These are phyloP conservation scores for Pachycephus smyrnensis DNA, from an alignment of 2,888 invertebrate species.

Conservation along the genomic window DNA sequence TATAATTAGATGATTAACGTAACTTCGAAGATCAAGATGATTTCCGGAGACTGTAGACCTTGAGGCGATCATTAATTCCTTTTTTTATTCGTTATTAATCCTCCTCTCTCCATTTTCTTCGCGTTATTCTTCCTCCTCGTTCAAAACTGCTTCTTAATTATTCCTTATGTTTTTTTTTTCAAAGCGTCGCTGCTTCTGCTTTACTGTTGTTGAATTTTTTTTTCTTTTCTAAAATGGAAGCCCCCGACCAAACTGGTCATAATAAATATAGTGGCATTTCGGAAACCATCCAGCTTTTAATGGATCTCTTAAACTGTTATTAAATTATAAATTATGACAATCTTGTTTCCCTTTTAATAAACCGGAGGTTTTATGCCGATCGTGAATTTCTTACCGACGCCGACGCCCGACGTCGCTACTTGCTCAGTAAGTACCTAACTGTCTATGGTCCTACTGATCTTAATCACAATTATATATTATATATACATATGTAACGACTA, in stretches of 20 bases:
- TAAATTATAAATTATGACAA: constrained; percentile 65
- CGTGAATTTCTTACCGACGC: constrained; percentile 56
- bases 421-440: neutral
- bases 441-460: neutral
- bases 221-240: constrained; percentile 28
- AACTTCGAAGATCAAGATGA: constrained; percentile 8
- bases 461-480: neutral
- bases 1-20: constrained; percentile 1
- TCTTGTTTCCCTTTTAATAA: constrained; percentile 57
- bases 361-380: constrained; percentile 55
- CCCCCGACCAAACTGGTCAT: constrained; percentile 47
- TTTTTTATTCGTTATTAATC: neutral
- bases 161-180: neutral
- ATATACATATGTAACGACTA: neutral
- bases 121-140: neutral
- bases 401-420: constrained; percentile 30
- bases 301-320: constrained; percentile 62
- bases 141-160: neutral
- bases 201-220: constrained; percentile 10
- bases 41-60: constrained; percentile 7
- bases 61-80: neutral
- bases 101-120: neutral
- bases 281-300: constrained; percentile 59
- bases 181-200: constrained; percentile 19
- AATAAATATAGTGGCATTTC: constrained; percentile 60